Evolutionary conservation across 1,140 invertebrate species (phyloP).

Genomic region (Neodiprion lecontei): DNA sequence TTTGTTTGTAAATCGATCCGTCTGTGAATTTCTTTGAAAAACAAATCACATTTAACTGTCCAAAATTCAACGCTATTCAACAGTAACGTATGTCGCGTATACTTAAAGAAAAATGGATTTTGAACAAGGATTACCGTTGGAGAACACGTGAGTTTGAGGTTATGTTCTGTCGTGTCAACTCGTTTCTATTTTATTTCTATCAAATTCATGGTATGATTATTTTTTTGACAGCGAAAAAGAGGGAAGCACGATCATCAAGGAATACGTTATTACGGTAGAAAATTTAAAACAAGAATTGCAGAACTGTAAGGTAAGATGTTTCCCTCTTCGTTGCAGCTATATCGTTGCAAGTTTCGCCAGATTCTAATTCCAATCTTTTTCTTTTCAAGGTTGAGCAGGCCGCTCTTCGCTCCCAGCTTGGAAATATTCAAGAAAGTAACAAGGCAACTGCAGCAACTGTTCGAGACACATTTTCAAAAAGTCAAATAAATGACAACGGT

Average conservation of each 20-base stretch:
- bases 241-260: constrained; percentile 34
- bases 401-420: constrained; percentile 42
- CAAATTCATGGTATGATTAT: constrained; percentile 22
- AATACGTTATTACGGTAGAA: constrained; percentile 41
- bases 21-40: background rate
- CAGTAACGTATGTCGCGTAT: constrained; percentile 3
- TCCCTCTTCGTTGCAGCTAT: background rate
- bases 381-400: constrained; percentile 47
- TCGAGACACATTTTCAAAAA: constrained; percentile 35
- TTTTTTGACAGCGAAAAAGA: constrained; percentile 24
- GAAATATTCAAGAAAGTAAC: constrained; percentile 39
- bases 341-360: background rate
- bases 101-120: constrained; percentile 34
- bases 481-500: constrained; percentile 37
- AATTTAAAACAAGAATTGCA: constrained; percentile 46
- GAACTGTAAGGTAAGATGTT: constrained; percentile 47
- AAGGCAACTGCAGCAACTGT: constrained; percentile 33
- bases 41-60: background rate
- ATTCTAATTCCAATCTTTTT: constrained; percentile 15
- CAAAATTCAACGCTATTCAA: background rate
- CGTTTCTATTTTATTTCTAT: constrained; percentile 13
- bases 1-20: background rate
- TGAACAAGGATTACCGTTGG: constrained; percentile 20
- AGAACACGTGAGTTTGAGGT: constrained; percentile 40
- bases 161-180: constrained; percentile 19